Evolutionary conservation across 1,140 invertebrate species (phyloP), one percentile per base, ranked within the genome.

Genomic region (Pogonognathellus flavescens): DNA sequence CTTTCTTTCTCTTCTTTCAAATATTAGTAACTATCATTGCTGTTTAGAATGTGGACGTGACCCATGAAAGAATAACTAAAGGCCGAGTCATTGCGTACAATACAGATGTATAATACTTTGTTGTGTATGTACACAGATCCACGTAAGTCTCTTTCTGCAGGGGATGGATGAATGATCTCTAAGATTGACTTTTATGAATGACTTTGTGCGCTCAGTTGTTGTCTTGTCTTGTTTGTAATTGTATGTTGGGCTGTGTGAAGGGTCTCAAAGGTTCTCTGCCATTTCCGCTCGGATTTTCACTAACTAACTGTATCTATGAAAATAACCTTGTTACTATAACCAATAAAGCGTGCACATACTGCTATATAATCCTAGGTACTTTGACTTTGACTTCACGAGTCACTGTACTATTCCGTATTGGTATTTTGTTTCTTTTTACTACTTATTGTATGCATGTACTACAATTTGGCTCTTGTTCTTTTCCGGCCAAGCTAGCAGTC

Each of bases 111-210:
- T 6, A 41, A 1, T 41, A 41, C 31, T 70, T 70, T 70, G 66
- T 70, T 14, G 31, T 41, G 1, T 41, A 6, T 41, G 31, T 41
- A 41, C 31, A 41, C n/a, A 41, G 31, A 41, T 41, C 31, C 4
- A 7, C 22, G 31, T 31, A 25, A 70, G 20, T 76, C 25, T 31
- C 14, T 31, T 49, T 50, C 70, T 50, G 14, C 31, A 41, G 31
- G 31, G 25, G 41, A 76, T 76, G 70, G 25, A 50, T 76, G 25
- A 76, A 13, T 76, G 70, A 82, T 59, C 80, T 57, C 22, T 82
- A 55, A 57, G 80, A 82, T 55, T 82, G 80, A 82, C 80, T 82
- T 82, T 82, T 82, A 82, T 82, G 80, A 82, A 82, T 82, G 80
- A 59, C 52, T 59, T 82, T 76, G 25, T 18, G 31, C 53, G 11